Base-by-base conservation (phyloP, 1,140 invertebrate genomes). In the roundworm (Caenorhabditis elegans) region DNA sequence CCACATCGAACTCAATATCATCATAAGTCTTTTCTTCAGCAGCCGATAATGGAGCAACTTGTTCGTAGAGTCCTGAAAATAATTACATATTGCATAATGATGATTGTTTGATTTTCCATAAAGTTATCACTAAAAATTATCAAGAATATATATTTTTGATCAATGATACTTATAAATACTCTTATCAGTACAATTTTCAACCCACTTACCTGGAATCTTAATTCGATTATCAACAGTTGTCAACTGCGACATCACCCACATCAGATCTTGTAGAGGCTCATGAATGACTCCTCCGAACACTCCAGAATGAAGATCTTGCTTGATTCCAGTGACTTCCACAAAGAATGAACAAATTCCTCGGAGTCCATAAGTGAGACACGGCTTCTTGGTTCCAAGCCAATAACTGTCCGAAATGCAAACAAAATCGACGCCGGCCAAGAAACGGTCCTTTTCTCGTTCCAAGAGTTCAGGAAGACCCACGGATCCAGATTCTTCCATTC, bases 391-490 rank as follows among this genome's bases (percentile, higher is more conserved):
- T 6, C 97, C 97, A 22, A 99, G 90, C 97, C 97, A 99, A 89
- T 99, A 99, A 91, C 98, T 99, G 89, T 99, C 97, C 47, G 96
- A 98, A 88, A 99, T 98, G 90, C 96, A 98, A 36, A 98, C 95
- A 91, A 93, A 98, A 90, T 98, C 96, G 0, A 97, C 93, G 89
- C 93, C 92, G 86, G 91, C 34, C 36, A 89, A 85, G 76, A 97
- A 98, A 76, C 90, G 91, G 78, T 93, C 92, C 90, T 96, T 95
- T 83, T 92, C 91, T 5, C 93, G 89, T 84, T 93, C 91, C 1
- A 99, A 90, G n/a, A 98, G 90, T 5, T 95, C 94, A 90, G 98
- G 96, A 11, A 99, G 91, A 28, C 97, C 97, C 90, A 95, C 94
- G 82, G 96, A 98, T 10, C 97, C 96, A 87, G 93, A 94, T 91